A percentile compares a stretch with the other conserved stretches of the same genome.
These are phyloP conservation scores for Schrankia costaestrigalis DNA, from an alignment of 2,888 invertebrate genomes.

Conservation along the genomic window DNA sequence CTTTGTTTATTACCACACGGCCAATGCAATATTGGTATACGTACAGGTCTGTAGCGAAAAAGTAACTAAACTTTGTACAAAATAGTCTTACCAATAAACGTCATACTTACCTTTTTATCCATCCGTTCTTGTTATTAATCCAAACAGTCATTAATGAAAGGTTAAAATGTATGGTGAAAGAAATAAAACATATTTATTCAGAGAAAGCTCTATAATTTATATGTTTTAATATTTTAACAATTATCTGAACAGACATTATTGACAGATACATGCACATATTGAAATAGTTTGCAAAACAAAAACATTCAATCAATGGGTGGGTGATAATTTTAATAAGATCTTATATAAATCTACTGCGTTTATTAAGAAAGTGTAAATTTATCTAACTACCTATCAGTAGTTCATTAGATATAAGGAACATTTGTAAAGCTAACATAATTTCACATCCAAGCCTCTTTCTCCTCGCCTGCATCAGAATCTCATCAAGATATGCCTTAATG, in stretches of 20 bases:
- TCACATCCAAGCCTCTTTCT: slow-evolving; percentile 15
- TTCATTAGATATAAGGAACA: slow-evolving; percentile 38
- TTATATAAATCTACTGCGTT: slow-evolving; percentile 21
- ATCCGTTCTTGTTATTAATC: slow-evolving; percentile 2
- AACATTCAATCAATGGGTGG: slow-evolving; percentile 14
- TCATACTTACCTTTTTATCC: no score
- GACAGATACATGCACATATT: slow-evolving; percentile 29
- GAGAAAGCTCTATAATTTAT: slow-evolving; percentile 36
- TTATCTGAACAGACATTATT: slow-evolving; percentile 29
- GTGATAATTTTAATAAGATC: slow-evolving; percentile 13
- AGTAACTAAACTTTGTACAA: no score
- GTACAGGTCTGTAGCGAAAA: no score
- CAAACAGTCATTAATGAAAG: slow-evolving; percentile 4
- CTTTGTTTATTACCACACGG: no score
- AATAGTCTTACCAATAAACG: no score
- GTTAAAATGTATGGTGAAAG: slow-evolving; percentile 1
- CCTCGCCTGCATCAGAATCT: slow-evolving; percentile 31
- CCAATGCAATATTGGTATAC: no score
- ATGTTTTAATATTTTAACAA: slow-evolving; percentile 25
- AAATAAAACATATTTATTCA: slow-evolving; percentile 20
- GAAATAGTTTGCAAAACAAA: slow-evolving; percentile 20
- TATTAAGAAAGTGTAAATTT: slow-evolving; percentile 15
- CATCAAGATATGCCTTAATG: slow-evolving; percentile 49
- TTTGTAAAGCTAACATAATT: slow-evolving; percentile 35
- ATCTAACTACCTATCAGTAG: slow-evolving; percentile 31